Conservation (phyloP, 2,113 vertebrate genomes). For the Delphinus delphis region DNA sequence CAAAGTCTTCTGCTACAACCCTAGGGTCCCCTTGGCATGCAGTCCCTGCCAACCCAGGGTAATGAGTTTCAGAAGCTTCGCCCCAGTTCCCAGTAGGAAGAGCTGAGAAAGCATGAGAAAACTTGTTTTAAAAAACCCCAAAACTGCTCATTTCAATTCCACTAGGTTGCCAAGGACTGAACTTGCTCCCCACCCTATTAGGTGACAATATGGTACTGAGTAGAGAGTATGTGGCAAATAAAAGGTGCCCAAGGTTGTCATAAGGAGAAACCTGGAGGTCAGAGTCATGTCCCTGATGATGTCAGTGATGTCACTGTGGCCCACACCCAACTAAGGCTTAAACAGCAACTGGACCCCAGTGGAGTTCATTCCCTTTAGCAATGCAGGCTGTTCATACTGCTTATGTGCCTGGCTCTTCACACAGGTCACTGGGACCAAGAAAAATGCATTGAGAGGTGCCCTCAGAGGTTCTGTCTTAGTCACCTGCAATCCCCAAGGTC, state of each 20-base stretch:
- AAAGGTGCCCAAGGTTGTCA: background rate
- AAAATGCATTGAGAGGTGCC: background rate
- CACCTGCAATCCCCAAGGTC: background rate
- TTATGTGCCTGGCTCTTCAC: background rate
- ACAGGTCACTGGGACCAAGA: background rate
- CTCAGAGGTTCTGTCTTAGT: background rate
- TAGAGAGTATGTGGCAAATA: background rate
- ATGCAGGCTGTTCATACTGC: background rate
- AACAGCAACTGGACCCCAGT: background rate
- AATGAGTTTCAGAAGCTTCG: conserved; percentile 1
- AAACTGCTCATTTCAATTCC: background rate
- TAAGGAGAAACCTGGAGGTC: background rate
- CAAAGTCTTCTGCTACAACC: background rate
- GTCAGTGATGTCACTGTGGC: background rate
- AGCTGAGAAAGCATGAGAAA: background rate
- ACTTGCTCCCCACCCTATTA: background rate
- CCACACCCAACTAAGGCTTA: background rate
- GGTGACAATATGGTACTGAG: background rate
- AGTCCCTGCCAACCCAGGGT: background rate
- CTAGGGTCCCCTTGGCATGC: background rate
- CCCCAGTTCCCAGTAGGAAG: background rate
- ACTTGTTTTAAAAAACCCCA: background rate
- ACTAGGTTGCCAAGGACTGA: background rate
- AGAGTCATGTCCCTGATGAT: background rate
- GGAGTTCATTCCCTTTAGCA: background rate